Evolutionary conservation across 1,140 invertebrate species (phyloP).

Genomic region (Brachionus paranguensis): DNA sequence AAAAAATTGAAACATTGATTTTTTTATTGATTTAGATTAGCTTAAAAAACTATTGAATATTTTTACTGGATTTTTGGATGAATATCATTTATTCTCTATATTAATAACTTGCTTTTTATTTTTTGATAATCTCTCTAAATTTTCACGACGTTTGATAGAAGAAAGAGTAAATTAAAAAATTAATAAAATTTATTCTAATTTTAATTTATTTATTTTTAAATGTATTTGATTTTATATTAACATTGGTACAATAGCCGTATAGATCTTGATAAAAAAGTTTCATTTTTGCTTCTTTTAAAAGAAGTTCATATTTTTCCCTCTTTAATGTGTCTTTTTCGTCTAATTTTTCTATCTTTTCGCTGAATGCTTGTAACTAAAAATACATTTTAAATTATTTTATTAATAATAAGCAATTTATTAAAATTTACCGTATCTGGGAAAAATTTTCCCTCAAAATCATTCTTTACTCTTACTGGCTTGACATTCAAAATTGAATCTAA

Average conservation of each 20-base stretch:
- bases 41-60: too few species aligned
- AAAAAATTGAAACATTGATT: too few species aligned
- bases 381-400: background rate
- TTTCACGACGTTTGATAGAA: too few species aligned
- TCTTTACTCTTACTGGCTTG: background rate
- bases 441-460: conserved; percentile 20
- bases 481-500: conserved; percentile 7
- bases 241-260: conserved; percentile 14
- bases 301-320: background rate
- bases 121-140: too few species aligned
- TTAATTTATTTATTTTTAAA: background rate
- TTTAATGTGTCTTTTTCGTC: background rate
- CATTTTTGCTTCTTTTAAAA: background rate
- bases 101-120: too few species aligned
- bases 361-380: background rate
- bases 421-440: conserved; percentile 1
- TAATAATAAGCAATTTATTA: too few species aligned
- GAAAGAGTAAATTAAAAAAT: too few species aligned
- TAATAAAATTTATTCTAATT: background rate
- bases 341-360: background rate
- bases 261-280: background rate
- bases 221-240: background rate
- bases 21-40: too few species aligned
- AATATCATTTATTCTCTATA: too few species aligned
- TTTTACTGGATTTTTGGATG: too few species aligned